Evolutionary conservation across 2,113 vertebrate species (phyloP), one percentile per base, ranked within the genome.

Genomic region (Myxocyprinus asiaticus): DNA sequence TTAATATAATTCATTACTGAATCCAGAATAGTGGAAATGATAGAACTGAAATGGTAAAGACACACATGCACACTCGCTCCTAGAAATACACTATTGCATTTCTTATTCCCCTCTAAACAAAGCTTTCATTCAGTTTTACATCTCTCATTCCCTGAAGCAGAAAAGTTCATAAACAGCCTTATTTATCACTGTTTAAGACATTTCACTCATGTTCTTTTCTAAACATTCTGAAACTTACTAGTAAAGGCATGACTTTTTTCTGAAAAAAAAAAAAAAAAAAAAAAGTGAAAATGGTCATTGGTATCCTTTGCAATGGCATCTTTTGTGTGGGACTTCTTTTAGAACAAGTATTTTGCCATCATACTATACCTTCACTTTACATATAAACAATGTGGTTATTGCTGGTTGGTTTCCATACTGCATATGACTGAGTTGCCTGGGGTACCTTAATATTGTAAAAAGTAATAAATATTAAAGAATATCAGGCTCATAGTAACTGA

Each of bases 401-500:
- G 94, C 94, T 92, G 90, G 84, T 90, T 83, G 69, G 88, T 91
- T 67, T 81, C 90, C 90, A 88, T 89, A 93, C 91, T 95, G 94
- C 91, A 91, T 91, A 33, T 33, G 22, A 33, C 92, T 89, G 92
- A 92, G 91, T 61, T 10, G 3, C 90, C 87, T 86, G 87, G 53
- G 65, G 53, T 86, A 89, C 85, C 64, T 87, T 85, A 88, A 82
- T 86, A 89, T 89, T 84, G 22, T 33, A 90, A 85, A 84, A 92
- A 94, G 91, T 87, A 90, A 93, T 94, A 89, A 93, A 95, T 92
- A 94, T 78, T 87, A 90, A 92, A 94, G 87, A 92, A 92, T 82
- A 91, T 84, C 89, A 92, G 93, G 93, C 93, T 95, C 93, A 94
- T 90, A 92, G 89, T 82, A 89, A 89, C 88, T 94, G 95, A 98